Percentiles rank a stretch among this genome's conserved stretches.
Evolutionary conservation across 2,113 vertebrate genomes (phyloP).

Genomic region (Neoarius graeffei): DNA sequence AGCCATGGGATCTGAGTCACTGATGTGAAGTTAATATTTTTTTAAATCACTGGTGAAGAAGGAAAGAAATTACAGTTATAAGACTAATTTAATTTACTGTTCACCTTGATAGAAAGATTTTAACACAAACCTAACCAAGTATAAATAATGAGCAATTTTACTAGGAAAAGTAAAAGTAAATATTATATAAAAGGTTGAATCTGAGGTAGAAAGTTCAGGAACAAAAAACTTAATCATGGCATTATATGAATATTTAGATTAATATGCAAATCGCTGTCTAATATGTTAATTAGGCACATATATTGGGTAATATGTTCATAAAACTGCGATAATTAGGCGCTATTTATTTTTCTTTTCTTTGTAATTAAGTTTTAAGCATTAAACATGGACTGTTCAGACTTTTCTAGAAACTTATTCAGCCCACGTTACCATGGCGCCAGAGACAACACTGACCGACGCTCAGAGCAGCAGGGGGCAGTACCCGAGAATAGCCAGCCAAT

Average conservation of each 20-base stretch:
- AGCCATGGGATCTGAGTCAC: too few relatives aligned
- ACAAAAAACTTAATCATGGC: too few relatives aligned
- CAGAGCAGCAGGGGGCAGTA: background rate
- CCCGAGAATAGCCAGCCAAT: slow-evolving; percentile 61
- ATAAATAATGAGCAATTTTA: background rate
- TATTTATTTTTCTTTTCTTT: background rate
- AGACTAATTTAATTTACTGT: too few relatives aligned
- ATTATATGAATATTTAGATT: background rate
- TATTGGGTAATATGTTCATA: background rate
- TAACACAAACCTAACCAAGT: background rate
- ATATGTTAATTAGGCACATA: background rate
- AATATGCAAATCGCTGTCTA: background rate
- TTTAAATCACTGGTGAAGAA: too few relatives aligned
- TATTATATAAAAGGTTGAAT: background rate
- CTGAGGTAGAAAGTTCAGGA: too few relatives aligned
- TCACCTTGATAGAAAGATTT: too few relatives aligned
- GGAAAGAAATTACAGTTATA: too few relatives aligned
- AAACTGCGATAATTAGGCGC: background rate
- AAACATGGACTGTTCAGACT: background rate
- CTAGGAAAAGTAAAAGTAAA: background rate
- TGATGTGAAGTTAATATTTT: too few relatives aligned
- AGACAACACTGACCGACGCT: slow-evolving; percentile 49
- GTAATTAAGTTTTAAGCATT: background rate
- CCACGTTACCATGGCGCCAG: slow-evolving; percentile 61
- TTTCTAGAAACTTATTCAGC: slow-evolving; percentile 15